Base-by-base conservation (phyloP, 2,888 invertebrate species). In the Drosophila nr. perissopoda region DNA sequence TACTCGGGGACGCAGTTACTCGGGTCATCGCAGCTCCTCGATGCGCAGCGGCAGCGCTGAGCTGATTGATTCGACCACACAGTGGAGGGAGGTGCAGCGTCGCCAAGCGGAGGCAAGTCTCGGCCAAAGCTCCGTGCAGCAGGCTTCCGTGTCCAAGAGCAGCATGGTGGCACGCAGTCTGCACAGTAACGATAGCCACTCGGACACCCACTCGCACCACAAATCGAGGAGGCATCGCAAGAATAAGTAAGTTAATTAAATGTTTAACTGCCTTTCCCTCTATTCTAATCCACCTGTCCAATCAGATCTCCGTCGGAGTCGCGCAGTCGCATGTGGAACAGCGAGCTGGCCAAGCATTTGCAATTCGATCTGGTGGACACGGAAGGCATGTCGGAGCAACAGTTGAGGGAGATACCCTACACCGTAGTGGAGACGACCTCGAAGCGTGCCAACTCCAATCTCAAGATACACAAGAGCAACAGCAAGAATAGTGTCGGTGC, bases 361-460 rank as follows among this genome's bases (percentile, higher is more conserved):
- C 97, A 98, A 92, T 98, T 97, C 93, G 96, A 97, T 91, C 94
- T 98, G 90, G 96, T 98, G 65, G 98, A 98, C 87, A 98, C 98
- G 0, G 95, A 96, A 29, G 98, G 98, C 70, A 97, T 98, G 97
- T 96, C 96, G 59, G 97, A 97, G 90, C 96, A 96, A 80, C 97
- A 97, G 91, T 94, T 97, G 33, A 95, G 96, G 74, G 97, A 97
- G 93, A 97, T 98, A 89, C 97, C 97, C 4, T 98, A 98, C 92
- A 97, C 97, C 0, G 97, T 97, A 53, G 97, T 97, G 21, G 97
- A 97, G 93, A 96, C 96, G 40, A 91, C 91, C 40, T 91, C 93
- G 7, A 93, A 93, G 69, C 92, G 93, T 5, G 88, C 92, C 46
- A 92, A 91, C 53, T 92, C 92, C 33, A 93, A 93, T 73, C 84